phyloP scores from a whole-genome alignment of 2,113 vertebrate species.

The Sphyrna mokarran region DNA sequence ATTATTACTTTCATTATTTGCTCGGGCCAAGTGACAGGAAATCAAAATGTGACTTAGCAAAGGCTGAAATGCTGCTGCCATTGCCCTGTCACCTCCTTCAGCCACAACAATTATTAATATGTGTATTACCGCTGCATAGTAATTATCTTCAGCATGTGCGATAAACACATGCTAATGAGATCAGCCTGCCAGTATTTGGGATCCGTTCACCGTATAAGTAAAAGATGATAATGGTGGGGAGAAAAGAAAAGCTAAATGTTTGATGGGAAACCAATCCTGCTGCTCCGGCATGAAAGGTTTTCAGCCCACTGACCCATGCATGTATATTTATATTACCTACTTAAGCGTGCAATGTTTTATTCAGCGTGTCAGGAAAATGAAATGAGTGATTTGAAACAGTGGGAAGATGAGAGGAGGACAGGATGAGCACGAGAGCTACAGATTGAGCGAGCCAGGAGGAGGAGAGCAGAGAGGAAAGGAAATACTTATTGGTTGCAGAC shows the following conservation, averaged over 20 bases:
- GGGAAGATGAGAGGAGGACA: background rate
- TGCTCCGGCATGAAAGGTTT: background rate
- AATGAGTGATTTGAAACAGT: background rate
- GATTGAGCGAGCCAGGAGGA: background rate
- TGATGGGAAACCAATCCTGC: background rate
- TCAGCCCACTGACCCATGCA: background rate
- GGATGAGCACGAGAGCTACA: background rate
- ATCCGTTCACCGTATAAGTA: conserved; percentile 39
- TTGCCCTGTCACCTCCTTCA: conserved; percentile 46
- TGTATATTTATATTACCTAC: background rate
- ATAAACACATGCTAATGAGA: conserved; percentile 51
- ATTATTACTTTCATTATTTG: conserved; percentile 45
- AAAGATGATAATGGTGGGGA: background rate
- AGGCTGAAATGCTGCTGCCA: conserved; percentile 39
- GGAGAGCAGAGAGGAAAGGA: background rate
- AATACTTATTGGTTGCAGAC: conserved; percentile 24
- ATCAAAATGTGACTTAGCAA: conserved; percentile 45
- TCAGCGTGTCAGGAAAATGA: background rate
- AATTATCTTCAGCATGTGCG: conserved; percentile 51
- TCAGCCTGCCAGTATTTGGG: conserved; percentile 46
- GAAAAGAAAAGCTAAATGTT: background rate
- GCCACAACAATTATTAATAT: conserved; percentile 44
- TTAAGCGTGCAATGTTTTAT: background rate
- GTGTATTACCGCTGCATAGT: conserved; percentile 45
- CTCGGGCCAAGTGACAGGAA: conserved; percentile 41